Evolutionary conservation across 1,140 invertebrate genomes (phyloP).

Genomic region (Spodoptera litura): DNA sequence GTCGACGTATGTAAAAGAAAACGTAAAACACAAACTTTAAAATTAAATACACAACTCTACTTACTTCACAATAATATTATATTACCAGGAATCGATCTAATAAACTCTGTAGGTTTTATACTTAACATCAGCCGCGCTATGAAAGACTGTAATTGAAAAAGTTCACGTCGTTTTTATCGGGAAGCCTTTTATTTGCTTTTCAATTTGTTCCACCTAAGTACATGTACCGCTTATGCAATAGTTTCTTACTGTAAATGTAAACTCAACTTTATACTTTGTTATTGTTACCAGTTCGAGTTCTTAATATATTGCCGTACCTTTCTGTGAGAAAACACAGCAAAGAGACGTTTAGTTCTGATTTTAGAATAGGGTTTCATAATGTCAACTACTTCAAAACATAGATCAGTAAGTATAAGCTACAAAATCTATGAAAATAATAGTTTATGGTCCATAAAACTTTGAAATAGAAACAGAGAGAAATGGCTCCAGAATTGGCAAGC

Average conservation of each 20-base stretch:
- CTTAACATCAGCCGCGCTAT: conserved; percentile 63
- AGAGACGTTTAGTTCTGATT: too few species aligned
- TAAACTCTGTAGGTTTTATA: conserved; percentile 48
- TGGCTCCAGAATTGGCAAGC: conserved; percentile 3
- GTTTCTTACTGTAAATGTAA: conserved; percentile 32
- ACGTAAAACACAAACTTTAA: too few species aligned
- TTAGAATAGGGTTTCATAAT: too few species aligned
- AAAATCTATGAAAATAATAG: neutral
- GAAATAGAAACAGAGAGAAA: conserved; percentile 25
- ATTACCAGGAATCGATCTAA: conserved; percentile 40
- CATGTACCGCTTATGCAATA: conserved; percentile 45
- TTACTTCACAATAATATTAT: neutral
- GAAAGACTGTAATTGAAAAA: conserved; percentile 85
- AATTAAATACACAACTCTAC: too few species aligned
- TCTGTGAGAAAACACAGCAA: neutral
- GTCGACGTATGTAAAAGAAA: too few species aligned
- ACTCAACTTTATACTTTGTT: conserved; percentile 25
- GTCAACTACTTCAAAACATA: too few species aligned
- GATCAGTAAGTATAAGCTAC: too few species aligned
- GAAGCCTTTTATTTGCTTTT: conserved; percentile 82
- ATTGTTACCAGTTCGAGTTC: neutral
- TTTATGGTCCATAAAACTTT: conserved; percentile 9
- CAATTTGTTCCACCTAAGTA: conserved; percentile 72
- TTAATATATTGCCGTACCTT: neutral
- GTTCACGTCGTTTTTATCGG: conserved; percentile 80